Percentiles rank a stretch among this genome's conserved stretches.
Conservation (phyloP, 2,888 invertebrate species). For the Empis stercorea region DNA sequence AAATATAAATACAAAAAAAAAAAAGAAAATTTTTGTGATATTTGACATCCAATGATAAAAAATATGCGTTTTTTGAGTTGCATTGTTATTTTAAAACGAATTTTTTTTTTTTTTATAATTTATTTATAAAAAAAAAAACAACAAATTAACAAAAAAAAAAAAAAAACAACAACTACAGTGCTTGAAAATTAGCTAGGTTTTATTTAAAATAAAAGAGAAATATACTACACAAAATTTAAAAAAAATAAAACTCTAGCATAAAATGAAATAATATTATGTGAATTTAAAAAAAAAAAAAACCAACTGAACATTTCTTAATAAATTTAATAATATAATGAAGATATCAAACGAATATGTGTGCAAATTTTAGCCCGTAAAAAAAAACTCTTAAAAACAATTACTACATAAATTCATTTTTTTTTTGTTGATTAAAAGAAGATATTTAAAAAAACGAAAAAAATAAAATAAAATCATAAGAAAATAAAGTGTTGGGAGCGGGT, state of each 20-base stretch:
- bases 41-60: not conserved
- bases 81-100: not conserved
- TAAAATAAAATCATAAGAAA: conserved; percentile 7
- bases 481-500: conserved; percentile 14
- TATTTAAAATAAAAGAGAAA: too few species aligned
- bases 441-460: conserved; percentile 2
- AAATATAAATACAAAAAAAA: not conserved
- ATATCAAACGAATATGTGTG: conserved; percentile 16
- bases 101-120: not conserved
- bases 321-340: conserved; percentile 11
- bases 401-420: not conserved
- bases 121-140: not conserved
- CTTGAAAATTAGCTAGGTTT: conserved; percentile 18
- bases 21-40: not conserved
- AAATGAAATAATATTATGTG: conserved; percentile 3
- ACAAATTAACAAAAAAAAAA: not conserved
- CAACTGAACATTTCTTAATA: conserved; percentile 1
- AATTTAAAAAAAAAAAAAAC: conserved; percentile 1
- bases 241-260: not conserved
- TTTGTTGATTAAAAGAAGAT: not conserved
- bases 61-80: not conserved
- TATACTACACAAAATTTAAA: conserved; percentile 5
- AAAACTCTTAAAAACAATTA: conserved; percentile 8
- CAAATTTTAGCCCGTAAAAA: conserved; percentile 5
- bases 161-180: conserved; percentile 13